A percentile compares a stretch with the other conserved stretches of the same genome.
phyloP scores from a whole-genome alignment of 2,888 invertebrate species.

The Drosophila meridionalis region DNA sequence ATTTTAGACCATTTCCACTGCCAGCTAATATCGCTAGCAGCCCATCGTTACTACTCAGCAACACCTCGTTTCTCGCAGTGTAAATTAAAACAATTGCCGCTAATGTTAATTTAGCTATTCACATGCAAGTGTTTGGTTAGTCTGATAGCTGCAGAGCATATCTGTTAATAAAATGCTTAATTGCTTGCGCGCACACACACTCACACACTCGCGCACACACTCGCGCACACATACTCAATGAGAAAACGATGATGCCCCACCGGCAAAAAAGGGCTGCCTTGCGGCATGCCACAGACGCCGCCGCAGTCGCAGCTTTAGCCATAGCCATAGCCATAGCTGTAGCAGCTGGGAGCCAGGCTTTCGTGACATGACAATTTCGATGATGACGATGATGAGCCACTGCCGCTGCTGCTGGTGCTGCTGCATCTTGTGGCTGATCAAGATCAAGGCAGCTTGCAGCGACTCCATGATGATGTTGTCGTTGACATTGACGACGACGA shows the following conservation, averaged over 20 bases:
- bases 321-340: slow-evolving; percentile 45
- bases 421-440: slow-evolving; percentile 48
- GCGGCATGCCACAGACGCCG: slow-evolving; percentile 63
- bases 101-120: slow-evolving; percentile 14
- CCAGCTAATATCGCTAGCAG: neutral
- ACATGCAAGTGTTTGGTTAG: slow-evolving; percentile 9
- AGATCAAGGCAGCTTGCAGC: slow-evolving; percentile 63
- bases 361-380: slow-evolving; percentile 81
- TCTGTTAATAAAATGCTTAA: slow-evolving; percentile 42
- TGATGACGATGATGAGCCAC: slow-evolving; percentile 73
- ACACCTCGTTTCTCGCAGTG: slow-evolving; percentile 1
- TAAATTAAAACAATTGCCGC: neutral
- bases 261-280: slow-evolving; percentile 46
- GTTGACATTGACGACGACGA: slow-evolving; percentile 74
- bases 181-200: slow-evolving; percentile 41
- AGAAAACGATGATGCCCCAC: slow-evolving; percentile 58
- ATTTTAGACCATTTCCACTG: neutral
- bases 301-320: slow-evolving; percentile 43
- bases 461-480: slow-evolving; percentile 77
- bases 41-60: neutral
- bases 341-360: slow-evolving; percentile 75
- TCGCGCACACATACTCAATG: slow-evolving; percentile 30
- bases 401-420: slow-evolving; percentile 29
- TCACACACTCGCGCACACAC: neutral
- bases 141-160: slow-evolving; percentile 9